Base-by-base conservation (phyloP, 2,888 invertebrate species). In the Philaethria dido region DNA sequence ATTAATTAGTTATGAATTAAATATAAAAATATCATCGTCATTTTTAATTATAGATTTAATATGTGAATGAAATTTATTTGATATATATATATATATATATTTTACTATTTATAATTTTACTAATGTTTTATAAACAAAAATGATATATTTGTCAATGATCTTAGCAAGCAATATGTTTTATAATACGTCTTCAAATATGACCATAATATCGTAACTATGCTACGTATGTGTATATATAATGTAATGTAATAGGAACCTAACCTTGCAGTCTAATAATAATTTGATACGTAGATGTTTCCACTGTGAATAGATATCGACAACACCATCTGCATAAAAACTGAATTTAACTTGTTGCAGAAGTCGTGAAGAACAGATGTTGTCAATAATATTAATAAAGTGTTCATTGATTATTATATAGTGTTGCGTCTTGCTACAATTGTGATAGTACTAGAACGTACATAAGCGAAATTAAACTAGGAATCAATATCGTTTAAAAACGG, bases 181-280 rank as follows among this genome's bases (percentile, higher is more conserved):
- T 50, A 9, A 57, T 42, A 64, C 47, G 64, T 62, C 36, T 69
- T 65, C 62, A 62, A 72, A 76, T 76, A 75, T 72, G 71, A 66
- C 72, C 73, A 72, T 75, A 72, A 73, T 75, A 74, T 73, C 73
- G 73, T 73, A 68, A 71, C 72, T 68, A 73, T 29, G 73, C 72
- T 71, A 71, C 69, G 72, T 73, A 70, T 72, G 72, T 68, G 73
- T 75, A 78, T 78, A 76, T 76, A 72, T n/a, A n/a, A n/a, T n/a
- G n/a, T n/a, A 82, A 78, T 83, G 84, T 83, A 86, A 77, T 82
- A 84, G 83, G 83, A 83, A 84, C 80, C 81, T 84, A 88, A 88
- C 91, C 91, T 90, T 89, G 91, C 80, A 78, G 77, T 82, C 88
- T 91, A 92, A 86, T 88, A 87, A 88, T 91, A 92, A 81, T 82